Conservation (phyloP, 2,113 vertebrate genomes). For the Ceyx margarethae region DNA sequence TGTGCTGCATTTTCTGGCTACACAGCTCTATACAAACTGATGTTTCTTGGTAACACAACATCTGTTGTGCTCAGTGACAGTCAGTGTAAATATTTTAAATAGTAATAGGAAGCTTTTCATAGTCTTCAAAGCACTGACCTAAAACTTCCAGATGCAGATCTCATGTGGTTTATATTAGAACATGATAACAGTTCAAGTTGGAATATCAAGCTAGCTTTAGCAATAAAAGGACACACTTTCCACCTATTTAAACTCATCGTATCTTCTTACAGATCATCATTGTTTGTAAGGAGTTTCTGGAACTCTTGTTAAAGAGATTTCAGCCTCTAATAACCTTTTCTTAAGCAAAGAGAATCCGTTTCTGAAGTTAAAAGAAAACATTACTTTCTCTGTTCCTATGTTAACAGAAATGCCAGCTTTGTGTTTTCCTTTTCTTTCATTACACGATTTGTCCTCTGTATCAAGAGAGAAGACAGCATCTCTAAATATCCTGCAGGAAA, state of each 20-base stretch:
- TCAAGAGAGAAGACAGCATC: not conserved
- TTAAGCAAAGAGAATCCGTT: not conserved
- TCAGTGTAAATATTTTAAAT: slow-evolving; percentile 37
- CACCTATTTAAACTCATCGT: not conserved
- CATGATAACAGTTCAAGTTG: not conserved
- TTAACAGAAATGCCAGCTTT: not conserved
- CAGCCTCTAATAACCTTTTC: not conserved
- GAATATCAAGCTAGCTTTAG: not conserved
- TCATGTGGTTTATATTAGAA: slow-evolving; percentile 19
- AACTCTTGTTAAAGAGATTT: not conserved
- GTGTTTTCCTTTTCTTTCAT: not conserved
- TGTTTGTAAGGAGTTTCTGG: not conserved
- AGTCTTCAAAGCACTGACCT: slow-evolving; percentile 53
- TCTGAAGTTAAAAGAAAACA: not conserved
- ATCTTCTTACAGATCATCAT: slow-evolving; percentile 17
- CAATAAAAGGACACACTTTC: not conserved
- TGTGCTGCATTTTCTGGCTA: not conserved
- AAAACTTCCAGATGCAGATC: slow-evolving; percentile 20
- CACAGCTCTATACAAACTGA: not conserved
- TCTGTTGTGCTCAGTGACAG: not conserved
- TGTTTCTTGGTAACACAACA: not conserved
- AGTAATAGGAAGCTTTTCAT: slow-evolving; percentile 41
- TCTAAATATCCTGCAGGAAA: not conserved
- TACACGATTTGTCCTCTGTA: not conserved
- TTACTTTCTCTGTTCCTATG: not conserved